Evolutionary conservation across 2,113 vertebrate species (phyloP), one percentile per base, ranked within the genome.

Genomic region (Symphodus melops): DNA sequence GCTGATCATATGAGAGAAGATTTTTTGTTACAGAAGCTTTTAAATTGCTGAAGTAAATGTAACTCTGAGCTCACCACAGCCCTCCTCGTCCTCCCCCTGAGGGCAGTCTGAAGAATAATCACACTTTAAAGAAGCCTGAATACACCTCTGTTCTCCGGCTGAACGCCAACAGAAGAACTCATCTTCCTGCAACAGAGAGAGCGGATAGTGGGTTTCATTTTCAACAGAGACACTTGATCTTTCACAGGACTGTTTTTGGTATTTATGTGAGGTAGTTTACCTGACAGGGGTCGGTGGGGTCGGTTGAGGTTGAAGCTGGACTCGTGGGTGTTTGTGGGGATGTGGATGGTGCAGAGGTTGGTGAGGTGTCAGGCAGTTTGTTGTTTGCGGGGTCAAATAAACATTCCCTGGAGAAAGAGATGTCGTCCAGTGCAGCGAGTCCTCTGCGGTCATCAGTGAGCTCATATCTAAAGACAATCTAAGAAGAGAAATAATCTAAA

Each of bases 351-450:
- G 70, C 54, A 19, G 84, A 69, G 17, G 88, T 89, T 20, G 88
- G 16, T 1, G 74, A 60, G 12, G 49, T 63, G 21, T 77, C 57
- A 10, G 94, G 94, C 41, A 94, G 83, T 25, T 75, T 28, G 17
- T 46, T 82, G 89, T 94, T 92, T 25, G 91, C 9, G 1, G 88
- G 88, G 70, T 94, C 93, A 66, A 92, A 88, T 21, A 20, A 8
- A 65, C 94, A 95, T 53, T 88, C 86, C 42, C 55, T 66, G 60
- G 92, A 94, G 82, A 95, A 94, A 61, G 94, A 91, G 59, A 94
- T 49, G 52, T 94, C 93, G 9, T 94, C 93, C 55, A 95, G 61
- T 1, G 91, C 93, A 25, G 88, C 88, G 33, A 88, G 65, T 2
- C 85, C 87, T 71, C 75, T 60, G 36, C 2, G 21, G 28, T 10